Conservation (phyloP, 2,797 vertebrate species). For the Urosaurus nigricauda region DNA sequence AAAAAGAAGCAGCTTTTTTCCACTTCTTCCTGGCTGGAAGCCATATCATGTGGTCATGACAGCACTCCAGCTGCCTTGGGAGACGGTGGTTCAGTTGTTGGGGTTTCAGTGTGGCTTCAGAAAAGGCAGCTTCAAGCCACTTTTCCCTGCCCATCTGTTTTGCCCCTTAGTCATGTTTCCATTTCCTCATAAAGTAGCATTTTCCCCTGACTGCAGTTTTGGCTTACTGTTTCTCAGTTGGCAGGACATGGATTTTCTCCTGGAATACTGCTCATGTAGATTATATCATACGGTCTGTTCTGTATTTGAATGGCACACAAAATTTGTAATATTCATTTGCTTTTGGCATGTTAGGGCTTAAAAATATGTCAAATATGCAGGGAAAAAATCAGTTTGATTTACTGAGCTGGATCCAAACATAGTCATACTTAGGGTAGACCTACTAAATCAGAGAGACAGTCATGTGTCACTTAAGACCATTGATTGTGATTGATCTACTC, state of each 20-base stretch:
- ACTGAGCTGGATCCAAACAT: background rate
- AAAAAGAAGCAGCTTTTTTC: too few relatives aligned
- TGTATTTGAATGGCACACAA: background rate
- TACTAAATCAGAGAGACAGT: background rate
- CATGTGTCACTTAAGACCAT: background rate
- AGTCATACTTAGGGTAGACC: too few relatives aligned
- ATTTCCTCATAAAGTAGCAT: constrained; percentile 34
- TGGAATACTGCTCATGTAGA: constrained; percentile 18
- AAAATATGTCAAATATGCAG: background rate
- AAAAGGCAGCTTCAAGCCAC: too few relatives aligned
- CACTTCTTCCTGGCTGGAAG: too few relatives aligned
- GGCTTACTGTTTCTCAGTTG: constrained; percentile 17
- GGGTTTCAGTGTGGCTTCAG: too few relatives aligned
- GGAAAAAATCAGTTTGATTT: background rate
- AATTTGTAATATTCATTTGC: constrained; percentile 30
- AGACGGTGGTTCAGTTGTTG: too few relatives aligned
- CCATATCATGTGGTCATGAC: too few relatives aligned
- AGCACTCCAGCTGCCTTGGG: too few relatives aligned
- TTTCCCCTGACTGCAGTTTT: constrained; percentile 12
- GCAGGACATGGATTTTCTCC: constrained; percentile 21
- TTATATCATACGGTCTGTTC: constrained; percentile 16
- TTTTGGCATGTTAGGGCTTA: background rate
- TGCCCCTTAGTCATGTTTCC: constrained; percentile 17
- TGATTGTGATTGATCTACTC: background rate
- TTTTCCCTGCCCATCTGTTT: too few relatives aligned